These are phyloP conservation scores for Macrobrachium rosenbergii DNA, from an alignment of 1,140 invertebrate genomes.

Conservation along the genomic window DNA sequence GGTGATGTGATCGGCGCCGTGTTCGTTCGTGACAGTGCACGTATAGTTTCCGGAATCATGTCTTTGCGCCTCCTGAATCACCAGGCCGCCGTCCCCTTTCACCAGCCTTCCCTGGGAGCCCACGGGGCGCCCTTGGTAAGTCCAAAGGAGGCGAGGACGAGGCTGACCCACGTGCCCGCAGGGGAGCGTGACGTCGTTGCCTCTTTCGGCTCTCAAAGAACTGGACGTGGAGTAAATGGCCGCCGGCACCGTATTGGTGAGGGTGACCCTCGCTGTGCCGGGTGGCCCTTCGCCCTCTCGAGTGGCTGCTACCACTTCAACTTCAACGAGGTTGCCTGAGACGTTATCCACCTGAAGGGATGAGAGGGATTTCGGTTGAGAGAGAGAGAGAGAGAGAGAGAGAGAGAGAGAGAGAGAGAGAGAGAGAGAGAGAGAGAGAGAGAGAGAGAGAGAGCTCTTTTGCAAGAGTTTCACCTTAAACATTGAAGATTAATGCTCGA, in stretches of 20 bases:
- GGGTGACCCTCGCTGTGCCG: conserved; percentile 51
- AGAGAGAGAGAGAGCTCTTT: too few relatives aligned
- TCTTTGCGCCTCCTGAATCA: conserved; percentile 68
- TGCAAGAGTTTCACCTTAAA: neutral
- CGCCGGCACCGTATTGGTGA: conserved; percentile 58
- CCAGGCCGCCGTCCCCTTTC: conserved; percentile 69
- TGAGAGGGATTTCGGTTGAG: neutral
- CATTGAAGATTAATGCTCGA: too few relatives aligned
- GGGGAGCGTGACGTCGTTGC: conserved; percentile 82
- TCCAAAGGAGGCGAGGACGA: conserved; percentile 77
- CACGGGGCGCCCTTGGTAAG: conserved; percentile 68
- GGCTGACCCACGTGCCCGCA: conserved; percentile 84
- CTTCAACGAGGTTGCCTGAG: conserved; percentile 65
- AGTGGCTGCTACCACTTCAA: conserved; percentile 69
- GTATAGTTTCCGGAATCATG: conserved; percentile 72
- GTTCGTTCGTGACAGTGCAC: conserved; percentile 70
- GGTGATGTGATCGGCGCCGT: conserved; percentile 67
- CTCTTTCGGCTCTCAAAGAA: conserved; percentile 81
- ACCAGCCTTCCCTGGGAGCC: conserved; percentile 61
- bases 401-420: neutral
- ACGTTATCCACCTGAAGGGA: conserved; percentile 59
- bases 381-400: neutral
- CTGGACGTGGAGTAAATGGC: conserved; percentile 80
- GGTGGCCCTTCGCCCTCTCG: conserved; percentile 68
- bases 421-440: too few relatives aligned